These are phyloP conservation scores for Zeugodacus cucurbitae DNA, from an alignment of 1,140 invertebrate species.

Conservation along the genomic window DNA sequence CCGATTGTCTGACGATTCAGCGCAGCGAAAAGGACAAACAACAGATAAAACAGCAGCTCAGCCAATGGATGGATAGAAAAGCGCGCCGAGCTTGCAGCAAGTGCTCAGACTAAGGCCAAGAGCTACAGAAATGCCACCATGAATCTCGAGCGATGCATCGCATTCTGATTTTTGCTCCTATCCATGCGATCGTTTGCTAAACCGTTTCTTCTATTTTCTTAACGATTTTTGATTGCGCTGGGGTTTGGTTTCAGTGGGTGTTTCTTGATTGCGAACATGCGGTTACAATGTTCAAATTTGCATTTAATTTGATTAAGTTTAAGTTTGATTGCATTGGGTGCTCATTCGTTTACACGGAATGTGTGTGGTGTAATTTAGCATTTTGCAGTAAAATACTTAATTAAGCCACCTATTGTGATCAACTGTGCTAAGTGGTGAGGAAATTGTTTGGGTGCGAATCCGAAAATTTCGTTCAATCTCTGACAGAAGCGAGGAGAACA, in stretches of 20 bases:
- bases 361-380: slow-evolving; percentile 17
- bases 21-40: neutral
- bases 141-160: neutral
- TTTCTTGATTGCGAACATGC: slow-evolving; percentile 34
- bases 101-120: neutral
- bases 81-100: neutral
- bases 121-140: slow-evolving; percentile 15
- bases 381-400: slow-evolving; percentile 30
- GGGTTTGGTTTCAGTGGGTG: slow-evolving; percentile 17
- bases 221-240: neutral
- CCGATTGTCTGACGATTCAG: neutral
- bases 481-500: too few species aligned
- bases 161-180: neutral
- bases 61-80: neutral
- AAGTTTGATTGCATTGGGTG: neutral
- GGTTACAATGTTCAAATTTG: slow-evolving; percentile 39
- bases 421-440: neutral
- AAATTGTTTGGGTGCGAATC: neutral
- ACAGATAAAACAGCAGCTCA: neutral
- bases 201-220: neutral
- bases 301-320: slow-evolving; percentile 39
- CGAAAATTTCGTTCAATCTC: neutral
- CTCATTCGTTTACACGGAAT: neutral
- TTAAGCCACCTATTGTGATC: slow-evolving; percentile 38
- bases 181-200: neutral